Evolutionary conservation across 92 coral and sea anemone species (phyloP), one percentile per base, ranked within the genome.

Genomic region (Pocillopora grandis): DNA sequence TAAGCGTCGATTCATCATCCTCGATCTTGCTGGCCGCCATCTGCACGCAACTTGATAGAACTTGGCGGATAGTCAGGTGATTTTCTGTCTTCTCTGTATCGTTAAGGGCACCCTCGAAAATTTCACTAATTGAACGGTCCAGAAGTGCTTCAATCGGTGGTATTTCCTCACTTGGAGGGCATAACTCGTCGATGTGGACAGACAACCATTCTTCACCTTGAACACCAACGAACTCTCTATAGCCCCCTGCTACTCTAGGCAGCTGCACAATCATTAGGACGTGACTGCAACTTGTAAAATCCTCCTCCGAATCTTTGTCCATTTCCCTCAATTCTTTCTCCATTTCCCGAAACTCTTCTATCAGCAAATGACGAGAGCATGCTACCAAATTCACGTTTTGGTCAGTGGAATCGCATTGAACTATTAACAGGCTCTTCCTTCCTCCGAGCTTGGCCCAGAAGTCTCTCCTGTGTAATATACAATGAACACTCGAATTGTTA

Each of bases 141-240:
- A 76, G 18, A 55, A 92, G 85, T 55, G 78, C 82, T 69, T 92
- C 90, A 14, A 92, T 72, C 5, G 83, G 78, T 7, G 93, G 95
- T 16, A 94, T 64, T 73, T 92, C 86, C 27, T 78, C 88, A 12
- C 72, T 77, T 7, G 95, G 84, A 14, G 91, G 91, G 31, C 89
- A 85, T 61, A 93, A 71, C 71, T 93, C 97, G 81, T 93, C 97
- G 55, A 94, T 78, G 80, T 94, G 95, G 58, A 89, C 89, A 2
- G 93, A 87, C 35, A 80, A 74, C 98, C 98, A 91, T 20, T 48
- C 84, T 9, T 92, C 94, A 31, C 97, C 93, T 63, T 91, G 94
- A 62, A 91, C 92, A 6, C 93, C 92, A n/a, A 92, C 90, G 55
- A 92, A 90, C 57, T 81, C 79, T 37, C 63, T 73, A 52, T 88